A percentile compares a stretch with the other conserved stretches of the same genome.
Conservation (phyloP, 2,113 vertebrate species). For the Odontesthes bonariensis region DNA sequence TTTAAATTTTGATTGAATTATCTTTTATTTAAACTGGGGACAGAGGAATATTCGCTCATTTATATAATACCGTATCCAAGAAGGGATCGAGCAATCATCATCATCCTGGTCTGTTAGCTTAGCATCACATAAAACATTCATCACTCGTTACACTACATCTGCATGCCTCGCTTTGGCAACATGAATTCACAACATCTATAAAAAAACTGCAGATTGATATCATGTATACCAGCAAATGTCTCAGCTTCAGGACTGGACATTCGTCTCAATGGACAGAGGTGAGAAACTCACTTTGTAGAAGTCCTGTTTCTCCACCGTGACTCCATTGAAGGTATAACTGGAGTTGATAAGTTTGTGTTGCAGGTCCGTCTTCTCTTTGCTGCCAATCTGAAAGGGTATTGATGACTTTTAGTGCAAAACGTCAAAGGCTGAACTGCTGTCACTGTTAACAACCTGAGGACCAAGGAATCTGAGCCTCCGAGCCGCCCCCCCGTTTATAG, state of each 20-base stretch:
- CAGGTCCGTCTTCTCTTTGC: constrained; percentile 82
- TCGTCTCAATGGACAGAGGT: not conserved
- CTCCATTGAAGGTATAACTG: constrained; percentile 72
- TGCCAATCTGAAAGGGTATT: constrained; percentile 81
- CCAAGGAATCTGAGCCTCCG: constrained; percentile 3
- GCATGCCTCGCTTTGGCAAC: not conserved
- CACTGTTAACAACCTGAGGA: not conserved
- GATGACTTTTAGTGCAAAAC: constrained; percentile 25
- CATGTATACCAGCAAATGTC: not conserved
- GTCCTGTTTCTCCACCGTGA: constrained; percentile 77
- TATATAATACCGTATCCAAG: constrained; percentile 31
- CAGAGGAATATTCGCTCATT: constrained; percentile 18
- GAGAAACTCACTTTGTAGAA: constrained; percentile 91
- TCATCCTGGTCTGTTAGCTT: not conserved
- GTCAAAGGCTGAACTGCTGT: constrained; percentile 15
- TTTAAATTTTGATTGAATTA: too few species aligned
- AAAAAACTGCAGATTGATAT: not conserved
- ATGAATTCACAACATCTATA: too few species aligned
- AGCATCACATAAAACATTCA: not conserved
- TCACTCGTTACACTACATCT: not conserved
- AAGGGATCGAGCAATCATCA: constrained; percentile 5
- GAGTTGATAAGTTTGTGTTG: constrained; percentile 82
- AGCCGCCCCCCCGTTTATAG: too few species aligned
- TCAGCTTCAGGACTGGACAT: not conserved
- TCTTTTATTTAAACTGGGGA: constrained; percentile 19